A percentile compares a stretch with the other conserved stretches of the same genome.
phyloP scores from a whole-genome alignment of 2,797 vertebrate species.

The Emydoidea blandingii region DNA sequence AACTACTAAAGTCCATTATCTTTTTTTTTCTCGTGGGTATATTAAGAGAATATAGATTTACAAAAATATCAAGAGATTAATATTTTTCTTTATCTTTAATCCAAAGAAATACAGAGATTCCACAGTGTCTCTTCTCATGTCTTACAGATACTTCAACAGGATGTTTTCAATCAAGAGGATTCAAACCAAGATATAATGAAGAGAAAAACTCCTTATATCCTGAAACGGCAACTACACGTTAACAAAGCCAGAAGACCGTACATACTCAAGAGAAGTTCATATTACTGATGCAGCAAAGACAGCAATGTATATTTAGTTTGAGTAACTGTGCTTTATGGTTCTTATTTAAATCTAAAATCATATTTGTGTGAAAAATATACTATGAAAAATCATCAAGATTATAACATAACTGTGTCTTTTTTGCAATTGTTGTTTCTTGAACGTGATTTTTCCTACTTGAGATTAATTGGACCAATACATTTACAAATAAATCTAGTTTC shows the following conservation, averaged over 20 bases:
- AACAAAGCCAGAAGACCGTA: slow-evolving; percentile 95
- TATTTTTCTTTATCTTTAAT: not conserved
- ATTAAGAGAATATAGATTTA: not conserved
- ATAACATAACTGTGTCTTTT: slow-evolving; percentile 78
- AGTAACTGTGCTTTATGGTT: slow-evolving; percentile 80
- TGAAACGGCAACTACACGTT: slow-evolving; percentile 91
- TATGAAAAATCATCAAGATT: slow-evolving; percentile 67
- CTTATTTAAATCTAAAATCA: slow-evolving; percentile 77
- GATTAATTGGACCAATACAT: slow-evolving; percentile 74
- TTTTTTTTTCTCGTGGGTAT: not conserved
- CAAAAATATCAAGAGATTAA: not conserved
- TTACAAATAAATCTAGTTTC: slow-evolving; percentile 84
- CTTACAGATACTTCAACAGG: slow-evolving; percentile 83
- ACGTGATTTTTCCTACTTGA: slow-evolving; percentile 79
- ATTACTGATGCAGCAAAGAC: slow-evolving; percentile 86
- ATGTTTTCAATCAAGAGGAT: slow-evolving; percentile 85
- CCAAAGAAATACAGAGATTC: not conserved
- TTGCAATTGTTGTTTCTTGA: slow-evolving; percentile 74
- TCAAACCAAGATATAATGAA: slow-evolving; percentile 87
- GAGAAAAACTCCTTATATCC: slow-evolving; percentile 96
- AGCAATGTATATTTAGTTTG: slow-evolving; percentile 76
- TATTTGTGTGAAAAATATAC: slow-evolving; percentile 77
- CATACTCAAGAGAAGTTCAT: slow-evolving; percentile 91
- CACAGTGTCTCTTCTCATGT: not conserved
- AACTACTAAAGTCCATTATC: not conserved